Base-by-base conservation (phyloP, 2,888 invertebrate genomes). In the Tortricodes alternella region DNA sequence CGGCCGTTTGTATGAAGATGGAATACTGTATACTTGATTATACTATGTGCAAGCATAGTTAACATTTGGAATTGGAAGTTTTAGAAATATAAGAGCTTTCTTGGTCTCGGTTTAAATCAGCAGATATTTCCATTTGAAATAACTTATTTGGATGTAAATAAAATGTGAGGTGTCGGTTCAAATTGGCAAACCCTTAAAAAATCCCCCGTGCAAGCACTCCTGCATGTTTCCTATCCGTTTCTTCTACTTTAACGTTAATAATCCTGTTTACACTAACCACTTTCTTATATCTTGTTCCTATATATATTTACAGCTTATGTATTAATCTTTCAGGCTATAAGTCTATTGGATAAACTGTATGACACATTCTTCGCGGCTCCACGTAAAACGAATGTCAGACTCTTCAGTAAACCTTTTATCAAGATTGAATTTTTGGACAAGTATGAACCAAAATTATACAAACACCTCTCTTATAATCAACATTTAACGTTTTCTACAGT, bases 351-450 rank as follows among this genome's bases (percentile, higher is more conserved):
- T 79, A 94, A 93, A 85, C 92, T 94, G 78, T 92, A 91, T 80
- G 89, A 89, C 70, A 90, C 92, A 68, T 85, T 92, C 77, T 86
- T 89, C 85, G 76, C 78, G 81, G 78, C 85, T 71, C 82, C 82
- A 65, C 85, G 83, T 79, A 92, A 92, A 83, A 85, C 92, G 68
- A 92, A 92, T 79, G 88, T 92, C 76, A 92, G 91, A 72, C 85
- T 89, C 76, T 90, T 95, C 69, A 94, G 92, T 83, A 93, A 93
- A 73, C 92, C 93, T 69, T 95, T 92, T 81, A 92, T 95, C 73
- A 95, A 95, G 91, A 94, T 95, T 79, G 95, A 95, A 76, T 92
- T 93, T 76, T 90, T 92, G 82, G 91, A 92, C 81, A 93, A 93
- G 93, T 93, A 91, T 86, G 86, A 73, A 74, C 70, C 67, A 67